Conservation (phyloP, 2,888 invertebrate genomes). For the Sarcophaga caerulescens region DNA sequence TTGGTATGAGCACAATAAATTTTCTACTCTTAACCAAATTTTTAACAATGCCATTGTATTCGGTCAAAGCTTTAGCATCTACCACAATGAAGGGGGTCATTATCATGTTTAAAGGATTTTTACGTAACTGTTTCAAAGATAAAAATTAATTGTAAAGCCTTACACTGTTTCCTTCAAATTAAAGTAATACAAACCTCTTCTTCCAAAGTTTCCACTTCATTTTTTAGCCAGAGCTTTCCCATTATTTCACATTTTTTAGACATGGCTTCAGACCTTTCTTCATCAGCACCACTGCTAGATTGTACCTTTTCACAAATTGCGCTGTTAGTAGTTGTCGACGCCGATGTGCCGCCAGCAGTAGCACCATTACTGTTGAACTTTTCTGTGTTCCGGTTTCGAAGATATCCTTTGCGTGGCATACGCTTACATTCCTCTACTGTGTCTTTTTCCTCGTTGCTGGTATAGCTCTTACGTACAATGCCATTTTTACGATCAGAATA, state of each 20-base stretch:
- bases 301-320: conserved; percentile 77
- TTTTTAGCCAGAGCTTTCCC: conserved; percentile 94
- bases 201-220: conserved; percentile 93
- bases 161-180: too few relatives aligned
- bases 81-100: conserved; percentile 94
- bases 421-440: conserved; percentile 80
- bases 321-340: conserved; percentile 78
- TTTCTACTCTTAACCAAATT: conserved; percentile 91
- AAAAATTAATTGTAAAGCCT: conserved; percentile 20
- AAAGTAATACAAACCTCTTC: conserved; percentile 82
- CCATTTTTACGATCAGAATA: conserved; percentile 80
- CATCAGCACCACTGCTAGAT: conserved; percentile 80
- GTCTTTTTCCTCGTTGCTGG: conserved; percentile 81
- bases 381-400: conserved; percentile 79
- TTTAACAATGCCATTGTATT: conserved; percentile 89
- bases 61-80: conserved; percentile 90
- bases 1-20: conserved; percentile 93
- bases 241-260: conserved; percentile 83
- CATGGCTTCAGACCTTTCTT: conserved; percentile 79
- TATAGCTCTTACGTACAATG: conserved; percentile 79
- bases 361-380: conserved; percentile 72
- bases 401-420: conserved; percentile 79
- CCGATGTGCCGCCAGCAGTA: conserved; percentile 75
- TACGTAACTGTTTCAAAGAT: conserved; percentile 73
- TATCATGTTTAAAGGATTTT: conserved; percentile 79